These are phyloP conservation scores for Caligus rogercresseyi DNA, from an alignment of 1,140 invertebrate genomes.

Conservation along the genomic window DNA sequence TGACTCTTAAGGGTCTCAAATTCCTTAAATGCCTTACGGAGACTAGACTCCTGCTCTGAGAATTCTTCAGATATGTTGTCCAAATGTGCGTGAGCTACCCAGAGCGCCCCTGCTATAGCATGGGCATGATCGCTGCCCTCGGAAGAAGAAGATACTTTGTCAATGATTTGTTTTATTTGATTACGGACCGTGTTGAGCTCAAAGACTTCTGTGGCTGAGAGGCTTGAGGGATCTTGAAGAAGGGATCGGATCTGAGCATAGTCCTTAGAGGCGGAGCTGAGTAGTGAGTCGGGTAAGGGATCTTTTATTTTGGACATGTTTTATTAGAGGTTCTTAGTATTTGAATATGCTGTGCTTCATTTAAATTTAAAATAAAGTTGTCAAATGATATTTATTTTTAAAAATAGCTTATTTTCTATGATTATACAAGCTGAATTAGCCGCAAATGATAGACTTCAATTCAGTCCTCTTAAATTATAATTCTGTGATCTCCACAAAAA, in stretches of 20 bases:
- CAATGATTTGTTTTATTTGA: not conserved
- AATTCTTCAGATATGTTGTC: not conserved
- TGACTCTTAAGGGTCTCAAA: not conserved
- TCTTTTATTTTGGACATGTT: too few species aligned
- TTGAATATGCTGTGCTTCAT: too few species aligned
- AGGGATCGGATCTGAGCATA: not conserved
- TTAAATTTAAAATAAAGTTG: too few species aligned
- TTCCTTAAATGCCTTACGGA: not conserved
- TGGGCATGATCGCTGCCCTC: not conserved
- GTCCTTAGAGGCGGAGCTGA: too few species aligned
- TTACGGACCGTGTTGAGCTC: not conserved
- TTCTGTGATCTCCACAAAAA: not conserved
- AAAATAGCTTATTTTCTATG: too few species aligned
- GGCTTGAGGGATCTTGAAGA: not conserved
- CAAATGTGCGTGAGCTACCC: not conserved
- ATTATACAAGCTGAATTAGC: too few species aligned
- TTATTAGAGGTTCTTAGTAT: too few species aligned
- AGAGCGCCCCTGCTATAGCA: not conserved
- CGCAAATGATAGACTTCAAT: too few species aligned
- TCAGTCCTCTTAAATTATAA: too few species aligned
- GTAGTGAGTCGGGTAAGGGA: too few species aligned
- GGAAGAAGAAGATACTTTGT: not conserved
- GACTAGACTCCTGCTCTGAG: not conserved
- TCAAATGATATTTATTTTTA: too few species aligned
- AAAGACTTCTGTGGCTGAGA: too few species aligned